Evolutionary conservation across 2,888 invertebrate species (phyloP).

Genomic region (Sympetrum striolatum): DNA sequence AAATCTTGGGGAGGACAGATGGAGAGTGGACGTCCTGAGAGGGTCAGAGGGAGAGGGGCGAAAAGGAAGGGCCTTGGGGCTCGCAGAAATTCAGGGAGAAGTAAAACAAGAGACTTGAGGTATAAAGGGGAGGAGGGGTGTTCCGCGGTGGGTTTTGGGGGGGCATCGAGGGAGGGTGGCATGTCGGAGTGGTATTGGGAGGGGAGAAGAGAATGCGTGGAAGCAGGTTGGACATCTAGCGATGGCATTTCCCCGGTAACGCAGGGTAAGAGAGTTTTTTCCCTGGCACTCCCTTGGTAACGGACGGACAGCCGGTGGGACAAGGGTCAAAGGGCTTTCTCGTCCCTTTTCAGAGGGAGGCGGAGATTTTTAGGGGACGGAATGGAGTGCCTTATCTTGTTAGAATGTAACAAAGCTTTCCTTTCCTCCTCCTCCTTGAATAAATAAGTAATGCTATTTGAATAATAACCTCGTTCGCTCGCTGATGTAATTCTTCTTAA

Average conservation of each 20-base stretch:
- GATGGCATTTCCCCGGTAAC: not conserved
- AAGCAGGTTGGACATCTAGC: conserved; percentile 26
- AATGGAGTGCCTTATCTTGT: not conserved
- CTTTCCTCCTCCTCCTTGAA: no score
- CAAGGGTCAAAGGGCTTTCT: conserved; percentile 24
- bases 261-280: not conserved
- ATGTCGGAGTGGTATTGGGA: not conserved
- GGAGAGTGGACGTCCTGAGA: not conserved
- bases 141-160: not conserved
- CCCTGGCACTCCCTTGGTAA: conserved; percentile 6
- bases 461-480: no score
- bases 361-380: not conserved
- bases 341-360: not conserved
- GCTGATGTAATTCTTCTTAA: no score
- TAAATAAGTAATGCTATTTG: no score
- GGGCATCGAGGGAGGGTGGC: conserved; percentile 3
- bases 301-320: conserved; percentile 30
- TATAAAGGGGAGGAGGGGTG: conserved; percentile 26
- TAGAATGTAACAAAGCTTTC: not conserved
- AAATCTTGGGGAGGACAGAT: not conserved
- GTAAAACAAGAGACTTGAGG: conserved; percentile 37
- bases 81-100: conserved; percentile 32
- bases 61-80: not conserved
- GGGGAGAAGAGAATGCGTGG: not conserved
- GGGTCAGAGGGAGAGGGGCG: not conserved